Percentiles rank a stretch among this genome's conserved stretches.
Evolutionary conservation across 1,140 invertebrate genomes (phyloP).

Genomic region (Holcopasites calliopsidis): DNA sequence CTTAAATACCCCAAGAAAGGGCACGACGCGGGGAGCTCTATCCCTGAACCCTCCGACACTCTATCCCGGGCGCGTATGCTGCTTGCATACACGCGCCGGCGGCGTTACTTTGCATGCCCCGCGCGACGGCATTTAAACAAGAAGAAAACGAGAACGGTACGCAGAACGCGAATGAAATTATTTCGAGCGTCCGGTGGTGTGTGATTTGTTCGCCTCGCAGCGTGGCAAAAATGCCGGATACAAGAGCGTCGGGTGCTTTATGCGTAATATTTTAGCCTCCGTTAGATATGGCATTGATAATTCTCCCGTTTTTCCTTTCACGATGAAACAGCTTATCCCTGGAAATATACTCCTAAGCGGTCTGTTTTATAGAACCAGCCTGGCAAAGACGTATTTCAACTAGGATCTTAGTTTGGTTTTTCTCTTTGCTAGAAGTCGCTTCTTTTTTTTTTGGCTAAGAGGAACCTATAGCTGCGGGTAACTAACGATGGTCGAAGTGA

Average conservation of each 20-base stretch:
- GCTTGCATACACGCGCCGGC: slow-evolving; percentile 41
- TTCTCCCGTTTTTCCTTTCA: neutral
- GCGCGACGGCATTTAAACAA: slow-evolving; percentile 65
- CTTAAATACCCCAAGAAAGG: slow-evolving; percentile 35
- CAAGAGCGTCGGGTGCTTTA: slow-evolving; percentile 15
- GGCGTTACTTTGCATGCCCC: slow-evolving; percentile 63
- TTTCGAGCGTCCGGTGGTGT: slow-evolving; percentile 55
- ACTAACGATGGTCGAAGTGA: no score
- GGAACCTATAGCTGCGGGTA: no score
- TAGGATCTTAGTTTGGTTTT: neutral
- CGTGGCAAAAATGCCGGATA: slow-evolving; percentile 24
- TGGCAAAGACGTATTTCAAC: neutral
- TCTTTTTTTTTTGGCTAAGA: no score
- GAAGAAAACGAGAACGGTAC: slow-evolving; percentile 58
- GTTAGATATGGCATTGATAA: neutral
- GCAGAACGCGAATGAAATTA: slow-evolving; percentile 68
- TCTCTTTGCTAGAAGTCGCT: neutral
- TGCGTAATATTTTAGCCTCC: slow-evolving; percentile 28
- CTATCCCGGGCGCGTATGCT: slow-evolving; percentile 33
- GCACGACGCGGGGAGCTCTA: neutral
- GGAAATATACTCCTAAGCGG: slow-evolving; percentile 10
- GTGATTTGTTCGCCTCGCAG: slow-evolving; percentile 30
- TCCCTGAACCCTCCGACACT: slow-evolving; percentile 39
- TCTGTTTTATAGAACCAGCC: neutral
- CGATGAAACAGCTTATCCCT: neutral